Evolutionary conservation across 1,140 invertebrate species (phyloP).

Genomic region (Hyles vespertilio): DNA sequence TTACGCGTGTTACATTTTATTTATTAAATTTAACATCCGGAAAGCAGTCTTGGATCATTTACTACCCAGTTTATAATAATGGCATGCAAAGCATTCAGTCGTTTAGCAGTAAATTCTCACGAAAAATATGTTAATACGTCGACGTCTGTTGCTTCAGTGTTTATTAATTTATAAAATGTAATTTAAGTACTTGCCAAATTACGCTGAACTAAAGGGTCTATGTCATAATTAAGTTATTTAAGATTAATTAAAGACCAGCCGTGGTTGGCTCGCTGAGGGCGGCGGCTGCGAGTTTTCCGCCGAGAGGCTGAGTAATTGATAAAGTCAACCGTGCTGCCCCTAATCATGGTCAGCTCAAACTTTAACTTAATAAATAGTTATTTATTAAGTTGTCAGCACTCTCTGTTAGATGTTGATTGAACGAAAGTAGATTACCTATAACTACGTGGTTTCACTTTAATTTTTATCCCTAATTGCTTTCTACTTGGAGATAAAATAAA

Average conservation of each 20-base stretch:
- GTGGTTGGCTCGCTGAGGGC: constrained; percentile 11
- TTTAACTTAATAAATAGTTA: constrained; percentile 36
- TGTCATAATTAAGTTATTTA: constrained; percentile 57
- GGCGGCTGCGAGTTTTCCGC: constrained; percentile 12
- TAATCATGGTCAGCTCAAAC: constrained; percentile 40
- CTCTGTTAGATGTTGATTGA: constrained; percentile 5
- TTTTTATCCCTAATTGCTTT: no score
- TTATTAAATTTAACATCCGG: no score
- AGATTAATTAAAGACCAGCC: constrained; percentile 48
- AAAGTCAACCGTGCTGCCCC: constrained; percentile 40
- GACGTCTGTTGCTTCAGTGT: background rate
- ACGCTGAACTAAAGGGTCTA: constrained; percentile 21
- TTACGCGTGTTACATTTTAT: no score
- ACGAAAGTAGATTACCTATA: background rate
- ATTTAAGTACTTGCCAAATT: constrained; percentile 14
- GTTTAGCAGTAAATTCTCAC: no score
- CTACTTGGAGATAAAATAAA: no score
- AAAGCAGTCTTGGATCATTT: no score
- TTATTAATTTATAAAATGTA: constrained; percentile 2
- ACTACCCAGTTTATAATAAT: no score
- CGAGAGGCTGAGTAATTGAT: constrained; percentile 54
- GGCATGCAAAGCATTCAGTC: no score
- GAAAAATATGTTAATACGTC: no score
- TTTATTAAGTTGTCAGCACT: constrained; percentile 31
- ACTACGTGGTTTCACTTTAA: no score